Base-by-base conservation (phyloP, 1,140 invertebrate genomes). In the Tetramorium alpestre region DNA sequence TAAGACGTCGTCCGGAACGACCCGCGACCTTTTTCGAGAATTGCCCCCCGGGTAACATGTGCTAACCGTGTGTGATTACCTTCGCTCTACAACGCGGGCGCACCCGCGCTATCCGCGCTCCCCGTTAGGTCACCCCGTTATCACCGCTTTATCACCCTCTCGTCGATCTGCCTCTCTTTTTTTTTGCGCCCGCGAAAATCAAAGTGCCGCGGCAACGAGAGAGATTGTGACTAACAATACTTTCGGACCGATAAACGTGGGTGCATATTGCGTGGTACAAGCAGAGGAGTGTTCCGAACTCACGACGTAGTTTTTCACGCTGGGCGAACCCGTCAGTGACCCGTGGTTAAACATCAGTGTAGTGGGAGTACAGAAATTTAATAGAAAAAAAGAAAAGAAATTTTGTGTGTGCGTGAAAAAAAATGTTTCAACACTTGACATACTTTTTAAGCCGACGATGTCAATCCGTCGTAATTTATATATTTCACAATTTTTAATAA, bases 21-120 rank as follows among this genome's bases (percentile, higher is more conserved):
- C 90, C 89, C 80, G 89, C 87, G 92, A 90, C 92, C 92, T 94
- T 94, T 94, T 94, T 92, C 91, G 88, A 89, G 90, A 93, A 93
- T 93, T 92, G 88, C 88, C 93, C 88, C 85, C 91, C 90, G 85
- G 91, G 89, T 91, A 92, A 93, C 93, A 93, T 91, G 93, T 93
- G 92, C 94, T 92, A 93, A 90, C 92, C 90, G 91, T 91, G 92
- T 89, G 91, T 92, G 90, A 92, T 93, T 93, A 93, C 88, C 90
- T 88, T 60, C 73, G 85, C 85, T 82, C 86, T 73, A 81, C 51
- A 56, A 85, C 81, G 33, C 64, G 22, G 22, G 16, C 49, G 38
- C 78, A 47, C 33, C 49, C 33, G 76, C 64, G 64, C 73, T 78
- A 28, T 49, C 78, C 51, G 25, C 44, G 7, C 69, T 28, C 28